phyloP scores from a whole-genome alignment of 30 jellyfish, hydroid and myxozoan genomes.

The Aurelia sp. region DNA sequence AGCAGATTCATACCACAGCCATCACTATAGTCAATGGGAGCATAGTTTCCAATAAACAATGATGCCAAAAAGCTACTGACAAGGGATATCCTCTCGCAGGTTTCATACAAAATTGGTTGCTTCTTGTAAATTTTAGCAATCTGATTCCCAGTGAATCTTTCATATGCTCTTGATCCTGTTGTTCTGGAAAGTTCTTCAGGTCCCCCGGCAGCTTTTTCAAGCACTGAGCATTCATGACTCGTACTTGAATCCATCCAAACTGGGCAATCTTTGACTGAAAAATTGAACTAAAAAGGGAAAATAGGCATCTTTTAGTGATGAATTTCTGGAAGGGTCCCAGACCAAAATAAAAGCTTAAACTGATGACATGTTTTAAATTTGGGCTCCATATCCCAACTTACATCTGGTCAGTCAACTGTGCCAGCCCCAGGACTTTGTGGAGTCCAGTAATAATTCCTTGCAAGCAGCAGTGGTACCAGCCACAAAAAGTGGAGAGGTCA shows the following conservation, averaged over 20 bases:
- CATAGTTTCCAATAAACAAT: slow-evolving; percentile 81
- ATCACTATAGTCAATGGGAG: slow-evolving; percentile 94
- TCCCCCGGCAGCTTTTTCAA: slow-evolving; percentile 85
- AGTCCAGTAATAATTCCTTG: too few relatives aligned
- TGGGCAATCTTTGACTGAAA: slow-evolving; percentile 70
- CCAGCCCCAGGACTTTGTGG: too few relatives aligned
- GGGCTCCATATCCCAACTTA: too few relatives aligned
- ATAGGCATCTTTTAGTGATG: too few relatives aligned
- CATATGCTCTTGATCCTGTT: slow-evolving; percentile 90
- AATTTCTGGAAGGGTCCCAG: too few relatives aligned
- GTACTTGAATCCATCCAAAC: slow-evolving; percentile 98
- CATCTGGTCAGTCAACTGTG: too few relatives aligned
- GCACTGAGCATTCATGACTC: slow-evolving; percentile 62
- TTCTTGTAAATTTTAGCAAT: slow-evolving; percentile 73
- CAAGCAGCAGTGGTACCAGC: too few relatives aligned
- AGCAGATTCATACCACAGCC: slow-evolving; percentile 96
- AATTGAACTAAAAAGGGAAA: slow-evolving; percentile 46
- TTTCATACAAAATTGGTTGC: slow-evolving; percentile 9
- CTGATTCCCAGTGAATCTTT: slow-evolving; percentile 90
- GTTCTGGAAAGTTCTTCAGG: slow-evolving; percentile 60
- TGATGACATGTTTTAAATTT: too few relatives aligned
- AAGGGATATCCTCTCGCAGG: slow-evolving; percentile 82
- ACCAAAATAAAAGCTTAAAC: too few relatives aligned
- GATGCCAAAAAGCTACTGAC: slow-evolving; percentile 93
- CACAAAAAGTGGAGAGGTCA: too few relatives aligned